These are phyloP conservation scores for Aratinga solstitialis DNA, from an alignment of 2,797 vertebrate genomes.

Conservation along the genomic window DNA sequence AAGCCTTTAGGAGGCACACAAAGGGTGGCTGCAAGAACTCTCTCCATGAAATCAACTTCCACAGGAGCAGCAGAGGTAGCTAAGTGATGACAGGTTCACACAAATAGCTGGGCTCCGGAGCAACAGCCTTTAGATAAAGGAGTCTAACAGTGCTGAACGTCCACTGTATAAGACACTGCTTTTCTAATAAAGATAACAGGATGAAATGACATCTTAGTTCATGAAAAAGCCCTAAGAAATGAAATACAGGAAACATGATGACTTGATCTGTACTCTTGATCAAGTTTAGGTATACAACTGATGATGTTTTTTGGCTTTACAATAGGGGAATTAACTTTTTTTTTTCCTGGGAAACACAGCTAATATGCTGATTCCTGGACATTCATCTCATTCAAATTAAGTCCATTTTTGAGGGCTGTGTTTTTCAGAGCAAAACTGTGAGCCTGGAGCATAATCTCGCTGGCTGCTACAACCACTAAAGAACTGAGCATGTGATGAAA, in stretches of 20 bases:
- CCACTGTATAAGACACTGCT: not conserved
- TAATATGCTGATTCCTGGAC: not conserved
- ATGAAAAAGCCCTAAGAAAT: not conserved
- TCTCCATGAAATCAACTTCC: not conserved
- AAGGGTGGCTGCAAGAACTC: not conserved
- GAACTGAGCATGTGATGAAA: not conserved
- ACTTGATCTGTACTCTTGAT: not conserved
- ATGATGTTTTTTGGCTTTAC: not conserved
- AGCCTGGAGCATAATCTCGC: not conserved
- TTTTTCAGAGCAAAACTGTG: not conserved
- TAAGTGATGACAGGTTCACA: fast-evolving
- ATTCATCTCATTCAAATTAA: not conserved
- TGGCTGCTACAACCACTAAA: not conserved
- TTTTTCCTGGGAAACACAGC: not conserved
- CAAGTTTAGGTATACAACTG: not conserved
- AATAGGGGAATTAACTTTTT: not conserved
- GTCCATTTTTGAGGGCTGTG: not conserved
- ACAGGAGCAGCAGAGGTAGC: not conserved
- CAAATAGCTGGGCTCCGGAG: not conserved
- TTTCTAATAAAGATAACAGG: not conserved
- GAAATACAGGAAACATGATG: not conserved
- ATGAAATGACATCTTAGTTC: not conserved
- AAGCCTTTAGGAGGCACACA: not conserved
- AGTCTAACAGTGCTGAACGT: not conserved
- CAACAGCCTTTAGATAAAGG: not conserved